These are phyloP conservation scores for Zophobas morio DNA, from an alignment of 1,140 invertebrate genomes.

Conservation along the genomic window DNA sequence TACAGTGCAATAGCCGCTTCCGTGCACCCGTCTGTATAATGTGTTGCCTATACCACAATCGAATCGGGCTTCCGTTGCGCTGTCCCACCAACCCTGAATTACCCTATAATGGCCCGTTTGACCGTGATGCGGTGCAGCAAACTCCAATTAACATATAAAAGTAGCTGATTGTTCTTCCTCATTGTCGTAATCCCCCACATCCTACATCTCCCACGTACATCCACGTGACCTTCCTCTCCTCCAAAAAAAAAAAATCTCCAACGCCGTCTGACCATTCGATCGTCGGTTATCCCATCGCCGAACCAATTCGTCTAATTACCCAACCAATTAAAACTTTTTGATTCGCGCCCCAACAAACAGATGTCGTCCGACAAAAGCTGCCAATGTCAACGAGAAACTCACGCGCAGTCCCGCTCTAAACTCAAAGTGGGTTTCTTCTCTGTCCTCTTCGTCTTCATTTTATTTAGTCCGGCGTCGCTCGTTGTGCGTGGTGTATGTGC, in stretches of 20 bases:
- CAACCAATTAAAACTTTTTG: no score
- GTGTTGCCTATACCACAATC: conserved; percentile 22
- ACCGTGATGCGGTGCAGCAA: conserved; percentile 29
- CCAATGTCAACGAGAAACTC: conserved; percentile 18
- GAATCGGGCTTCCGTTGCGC: neutral
- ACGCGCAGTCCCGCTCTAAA: conserved; percentile 52
- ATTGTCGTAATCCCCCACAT: conserved; percentile 51
- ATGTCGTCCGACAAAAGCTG: conserved; percentile 17
- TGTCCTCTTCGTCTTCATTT: conserved; percentile 36
- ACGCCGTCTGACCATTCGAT: neutral
- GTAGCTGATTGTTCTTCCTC: conserved; percentile 54
- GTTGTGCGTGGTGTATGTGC: conserved; percentile 37
- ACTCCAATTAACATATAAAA: conserved; percentile 53
- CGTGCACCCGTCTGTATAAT: conserved; percentile 14
- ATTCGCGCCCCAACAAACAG: neutral
- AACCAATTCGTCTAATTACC: neutral
- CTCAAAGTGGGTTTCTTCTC: conserved; percentile 43
- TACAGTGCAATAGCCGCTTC: neutral
- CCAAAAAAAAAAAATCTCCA: neutral
- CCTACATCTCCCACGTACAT: conserved; percentile 47
- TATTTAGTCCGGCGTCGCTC: conserved; percentile 25
- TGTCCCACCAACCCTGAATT: conserved; percentile 15
- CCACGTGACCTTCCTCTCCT: neutral
- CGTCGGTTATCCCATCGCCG: conserved; percentile 1
- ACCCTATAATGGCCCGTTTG: conserved; percentile 29